Percentiles rank a stretch among this genome's conserved stretches.
Evolutionary conservation across 2,888 invertebrate species (phyloP).

Genomic region (Venusia cambrica): DNA sequence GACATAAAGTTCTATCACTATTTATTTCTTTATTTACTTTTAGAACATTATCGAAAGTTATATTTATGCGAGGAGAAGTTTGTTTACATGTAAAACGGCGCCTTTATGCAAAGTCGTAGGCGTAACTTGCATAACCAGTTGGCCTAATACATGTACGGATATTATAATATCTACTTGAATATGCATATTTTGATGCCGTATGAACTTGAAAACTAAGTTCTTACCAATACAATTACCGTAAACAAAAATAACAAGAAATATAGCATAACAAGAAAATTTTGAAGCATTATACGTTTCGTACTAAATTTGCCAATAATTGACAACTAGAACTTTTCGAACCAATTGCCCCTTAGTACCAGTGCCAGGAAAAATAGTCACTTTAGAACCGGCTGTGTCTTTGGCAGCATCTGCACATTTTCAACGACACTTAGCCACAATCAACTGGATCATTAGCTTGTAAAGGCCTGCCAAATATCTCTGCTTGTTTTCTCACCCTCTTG

Average conservation of each 20-base stretch:
- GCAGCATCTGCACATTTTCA: conserved; percentile 75
- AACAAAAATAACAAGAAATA: too few relatives aligned
- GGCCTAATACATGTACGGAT: conserved; percentile 6
- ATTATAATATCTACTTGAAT: conserved; percentile 10
- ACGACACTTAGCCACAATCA: conserved; percentile 79
- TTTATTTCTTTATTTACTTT: too few relatives aligned
- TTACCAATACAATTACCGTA: too few relatives aligned
- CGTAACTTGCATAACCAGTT: conserved; percentile 17
- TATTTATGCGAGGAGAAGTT: conserved; percentile 26
- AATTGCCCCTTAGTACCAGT: conserved; percentile 73
- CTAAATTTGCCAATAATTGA: background rate
- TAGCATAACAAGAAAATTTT: background rate
- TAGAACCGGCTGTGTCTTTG: conserved; percentile 74
- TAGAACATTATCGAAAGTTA: conserved; percentile 23
- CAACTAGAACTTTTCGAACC: conserved; percentile 51
- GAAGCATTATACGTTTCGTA: background rate
- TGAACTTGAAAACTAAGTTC: conserved; percentile 20
- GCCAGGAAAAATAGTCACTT: conserved; percentile 77
- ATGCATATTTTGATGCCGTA: conserved; percentile 5
- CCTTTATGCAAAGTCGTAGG: conserved; percentile 13
- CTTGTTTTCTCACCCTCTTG: conserved; percentile 71
- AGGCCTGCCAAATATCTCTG: conserved; percentile 78
- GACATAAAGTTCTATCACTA: background rate
- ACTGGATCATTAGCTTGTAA: conserved; percentile 77
- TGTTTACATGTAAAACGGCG: conserved; percentile 29